phyloP scores from a whole-genome alignment of 2,888 invertebrate genomes.

The Heteromyza rotundicornis region DNA sequence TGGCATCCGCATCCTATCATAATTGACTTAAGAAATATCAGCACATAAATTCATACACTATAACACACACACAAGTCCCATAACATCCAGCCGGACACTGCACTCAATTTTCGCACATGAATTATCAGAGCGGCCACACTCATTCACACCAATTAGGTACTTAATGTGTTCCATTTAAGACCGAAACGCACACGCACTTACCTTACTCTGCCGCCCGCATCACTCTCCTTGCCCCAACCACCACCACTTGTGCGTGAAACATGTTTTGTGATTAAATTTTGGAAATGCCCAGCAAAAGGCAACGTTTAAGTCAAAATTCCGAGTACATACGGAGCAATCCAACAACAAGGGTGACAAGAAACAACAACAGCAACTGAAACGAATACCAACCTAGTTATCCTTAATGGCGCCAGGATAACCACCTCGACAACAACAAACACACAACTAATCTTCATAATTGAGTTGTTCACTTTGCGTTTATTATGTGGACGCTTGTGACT shows the following conservation, averaged over 20 bases:
- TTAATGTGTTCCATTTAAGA: not conserved
- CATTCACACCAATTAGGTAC: not conserved
- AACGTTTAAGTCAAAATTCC: not conserved
- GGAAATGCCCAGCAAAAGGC: not conserved
- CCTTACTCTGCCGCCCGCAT: not conserved
- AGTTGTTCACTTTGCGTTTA: conserved; percentile 5
- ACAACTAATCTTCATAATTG: conserved; percentile 8
- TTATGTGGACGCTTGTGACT: not conserved
- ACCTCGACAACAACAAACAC: not conserved
- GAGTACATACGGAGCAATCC: not conserved
- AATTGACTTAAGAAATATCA: too few species aligned
- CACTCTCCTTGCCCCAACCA: not conserved
- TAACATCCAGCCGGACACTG: too few species aligned
- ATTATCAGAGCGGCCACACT: too few species aligned
- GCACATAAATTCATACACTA: too few species aligned
- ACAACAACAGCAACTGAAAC: conserved; percentile 8
- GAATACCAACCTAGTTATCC: conserved; percentile 1
- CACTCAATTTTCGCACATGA: too few species aligned
- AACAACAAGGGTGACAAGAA: conserved; percentile 19
- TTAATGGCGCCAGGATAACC: not conserved
- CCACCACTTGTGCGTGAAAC: not conserved
- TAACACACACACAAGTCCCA: too few species aligned
- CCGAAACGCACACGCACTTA: not conserved
- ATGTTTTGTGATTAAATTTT: not conserved
- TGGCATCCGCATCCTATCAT: too few species aligned